Evolutionary conservation across 2,797 vertebrate genomes (phyloP).

Genomic region (Gallinago stenura): DNA sequence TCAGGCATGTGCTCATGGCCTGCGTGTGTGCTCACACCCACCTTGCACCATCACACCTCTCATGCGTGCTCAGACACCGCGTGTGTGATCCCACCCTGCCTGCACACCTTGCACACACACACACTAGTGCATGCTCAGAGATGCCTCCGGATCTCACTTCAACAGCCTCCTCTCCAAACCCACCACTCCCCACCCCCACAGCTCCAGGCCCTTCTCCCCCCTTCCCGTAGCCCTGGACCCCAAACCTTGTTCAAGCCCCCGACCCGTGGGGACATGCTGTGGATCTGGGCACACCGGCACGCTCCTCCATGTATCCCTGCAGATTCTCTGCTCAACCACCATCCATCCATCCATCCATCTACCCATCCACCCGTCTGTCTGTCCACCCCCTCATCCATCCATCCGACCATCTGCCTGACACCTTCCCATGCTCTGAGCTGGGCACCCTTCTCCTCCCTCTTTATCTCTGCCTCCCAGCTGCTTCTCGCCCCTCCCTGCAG

Average conservation of each 20-base stretch:
- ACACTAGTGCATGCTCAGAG: rapidly evolving
- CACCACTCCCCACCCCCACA: rapidly evolving
- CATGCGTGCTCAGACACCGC: rapidly evolving
- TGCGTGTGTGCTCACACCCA: rapidly evolving
- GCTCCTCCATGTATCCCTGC: rapidly evolving
- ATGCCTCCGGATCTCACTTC: background rate
- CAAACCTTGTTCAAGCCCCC: background rate
- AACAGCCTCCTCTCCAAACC: rapidly evolving
- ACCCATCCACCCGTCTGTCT: background rate
- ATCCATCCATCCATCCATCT: background rate
- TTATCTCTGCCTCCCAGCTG: constrained; percentile 53
- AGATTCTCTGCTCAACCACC: background rate
- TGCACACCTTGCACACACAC: rapidly evolving
- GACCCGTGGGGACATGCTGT: rapidly evolving
- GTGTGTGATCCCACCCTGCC: rapidly evolving
- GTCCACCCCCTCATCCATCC: background rate
- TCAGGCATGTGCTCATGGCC: rapidly evolving
- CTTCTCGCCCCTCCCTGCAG: background rate
- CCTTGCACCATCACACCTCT: background rate
- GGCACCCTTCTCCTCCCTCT: background rate
- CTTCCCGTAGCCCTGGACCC: background rate
- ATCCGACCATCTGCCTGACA: background rate
- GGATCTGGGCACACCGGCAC: rapidly evolving
- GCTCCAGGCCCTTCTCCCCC: background rate
- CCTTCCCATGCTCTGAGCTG: rapidly evolving